Percentiles rank a stretch among this genome's conserved stretches.
Conservation (phyloP, 2,888 invertebrate genomes). For the Polia nebulosa region DNA sequence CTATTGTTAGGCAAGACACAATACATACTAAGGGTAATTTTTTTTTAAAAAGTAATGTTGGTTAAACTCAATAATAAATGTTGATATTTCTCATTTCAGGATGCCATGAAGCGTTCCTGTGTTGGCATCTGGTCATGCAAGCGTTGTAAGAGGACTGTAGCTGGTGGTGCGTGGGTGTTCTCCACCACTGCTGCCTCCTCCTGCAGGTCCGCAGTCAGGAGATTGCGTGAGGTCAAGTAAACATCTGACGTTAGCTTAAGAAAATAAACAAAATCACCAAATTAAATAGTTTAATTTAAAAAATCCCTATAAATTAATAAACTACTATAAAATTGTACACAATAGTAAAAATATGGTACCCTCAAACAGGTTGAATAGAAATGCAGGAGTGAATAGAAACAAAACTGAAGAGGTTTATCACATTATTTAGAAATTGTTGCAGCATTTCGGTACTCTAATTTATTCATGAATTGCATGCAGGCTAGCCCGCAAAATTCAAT, state of each 20-base stretch:
- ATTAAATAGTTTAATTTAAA: conserved; percentile 71
- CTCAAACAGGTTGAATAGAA: too few species aligned
- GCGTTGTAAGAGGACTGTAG: conserved; percentile 98
- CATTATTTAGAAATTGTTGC: too few species aligned
- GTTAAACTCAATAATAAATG: too few species aligned
- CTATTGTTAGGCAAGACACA: background rate
- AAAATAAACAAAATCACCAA: conserved; percentile 80
- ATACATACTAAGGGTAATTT: too few species aligned
- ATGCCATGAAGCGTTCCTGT: conserved; percentile 99
- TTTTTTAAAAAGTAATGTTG: too few species aligned
- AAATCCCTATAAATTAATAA: conserved; percentile 9
- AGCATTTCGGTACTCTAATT: too few species aligned
- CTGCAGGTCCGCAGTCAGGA: conserved; percentile 98
- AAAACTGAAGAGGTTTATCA: too few species aligned
- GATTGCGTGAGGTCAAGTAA: conserved; percentile 96
- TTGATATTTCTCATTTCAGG: conserved; percentile 93
- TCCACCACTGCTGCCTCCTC: conserved; percentile 99
- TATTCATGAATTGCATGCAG: too few species aligned
- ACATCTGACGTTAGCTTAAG: conserved; percentile 83
- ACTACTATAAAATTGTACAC: conserved; percentile 1
- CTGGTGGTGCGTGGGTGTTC: conserved; percentile 99
- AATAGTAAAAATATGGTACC: conserved; percentile 6
- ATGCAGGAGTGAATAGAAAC: too few species aligned
- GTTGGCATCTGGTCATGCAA: conserved; percentile 99
- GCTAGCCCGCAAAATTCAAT: too few species aligned